Conservation (phyloP, 1,140 invertebrate species). For the Chrysoperla carnea region DNA sequence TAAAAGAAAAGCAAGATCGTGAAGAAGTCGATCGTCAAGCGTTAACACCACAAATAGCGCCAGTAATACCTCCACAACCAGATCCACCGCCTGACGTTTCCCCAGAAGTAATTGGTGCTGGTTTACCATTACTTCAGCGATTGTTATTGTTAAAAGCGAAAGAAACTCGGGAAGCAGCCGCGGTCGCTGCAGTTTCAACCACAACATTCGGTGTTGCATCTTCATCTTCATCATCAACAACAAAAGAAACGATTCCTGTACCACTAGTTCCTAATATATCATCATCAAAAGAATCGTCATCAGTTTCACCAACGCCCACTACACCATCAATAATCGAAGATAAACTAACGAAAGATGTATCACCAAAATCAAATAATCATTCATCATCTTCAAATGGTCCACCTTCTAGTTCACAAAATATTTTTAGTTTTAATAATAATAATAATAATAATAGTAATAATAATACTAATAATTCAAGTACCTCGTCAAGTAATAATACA, state of each 20-base stretch:
- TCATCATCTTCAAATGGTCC: too few species aligned
- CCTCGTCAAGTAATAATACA: background rate
- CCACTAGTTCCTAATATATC: too few species aligned
- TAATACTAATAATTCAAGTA: too few species aligned
- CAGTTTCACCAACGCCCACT: slow-evolving; percentile 13
- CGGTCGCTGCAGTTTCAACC: slow-evolving; percentile 12
- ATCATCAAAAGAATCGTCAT: slow-evolving; percentile 12
- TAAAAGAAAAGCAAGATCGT: slow-evolving; percentile 66
- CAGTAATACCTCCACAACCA: slow-evolving; percentile 17
- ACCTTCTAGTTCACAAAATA: too few species aligned
- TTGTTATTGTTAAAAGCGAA: slow-evolving; percentile 63
- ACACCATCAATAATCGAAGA: slow-evolving; percentile 3
- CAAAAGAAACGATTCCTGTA: too few species aligned
- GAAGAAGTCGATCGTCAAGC: slow-evolving; percentile 35
- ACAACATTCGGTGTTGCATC: slow-evolving; percentile 9
- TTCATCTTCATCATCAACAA: too few species aligned
- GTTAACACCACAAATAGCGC: slow-evolving; percentile 24
- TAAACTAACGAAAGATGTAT: background rate
- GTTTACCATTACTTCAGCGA: slow-evolving; percentile 59
- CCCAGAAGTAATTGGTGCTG: slow-evolving; percentile 44
- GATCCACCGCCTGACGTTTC: slow-evolving; percentile 17
- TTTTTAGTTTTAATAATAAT: too few species aligned
- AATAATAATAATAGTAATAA: too few species aligned
- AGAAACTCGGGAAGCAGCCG: slow-evolving; percentile 40
- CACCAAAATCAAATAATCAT: too few species aligned